Evolutionary conservation across 2,888 invertebrate genomes (phyloP), one percentile per base, ranked within the genome.

Genomic region (Ceraclea dissimilis): DNA sequence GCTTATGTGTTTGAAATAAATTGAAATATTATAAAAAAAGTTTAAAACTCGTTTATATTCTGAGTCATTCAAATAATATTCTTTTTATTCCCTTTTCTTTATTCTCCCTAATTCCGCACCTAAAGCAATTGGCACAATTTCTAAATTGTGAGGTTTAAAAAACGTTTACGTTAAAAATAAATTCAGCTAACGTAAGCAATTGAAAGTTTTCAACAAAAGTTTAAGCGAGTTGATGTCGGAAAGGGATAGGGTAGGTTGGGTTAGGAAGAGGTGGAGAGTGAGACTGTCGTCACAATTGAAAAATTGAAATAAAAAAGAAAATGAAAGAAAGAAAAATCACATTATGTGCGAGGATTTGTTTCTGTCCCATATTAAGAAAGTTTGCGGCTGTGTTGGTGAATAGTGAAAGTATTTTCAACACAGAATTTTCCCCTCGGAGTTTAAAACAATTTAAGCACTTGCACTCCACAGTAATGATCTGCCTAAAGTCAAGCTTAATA

Each of bases 351-450:
- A 22, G 56, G 48, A 56, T 56, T 56, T 56, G 56, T 56, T 56
- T 56, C 49, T 55, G 55, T 51, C 56, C 33, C 56, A 56, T 56
- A 56, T 56, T 56, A 56, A 56, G 51, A 56, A 56, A 56, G 56
- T 56, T 56, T 56, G 51, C 19, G 56, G 51, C 31, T 51, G 31
- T 21, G 56, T 47, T 34, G 51, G 46, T 16, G 39, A 17, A 10
- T 13, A 2, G 51, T 18, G 51, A 56, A 21, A 47, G 51, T 43
- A 51, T 47, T 56, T 51, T 56, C 51, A 47, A 46, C 47, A 56
- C 47, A 48, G 51, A 48, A 51, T 48, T 56, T 48, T 55, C 51
- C 19, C 19, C 51, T 13, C 19, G 44, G 48, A 49, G 34, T 56
- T 55, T 31, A 19, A 39, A 51, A 55, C 51, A 31, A 46, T 43